Evolutionary conservation across 2,113 vertebrate species (phyloP).

Genomic region (Panthera tigris): DNA sequence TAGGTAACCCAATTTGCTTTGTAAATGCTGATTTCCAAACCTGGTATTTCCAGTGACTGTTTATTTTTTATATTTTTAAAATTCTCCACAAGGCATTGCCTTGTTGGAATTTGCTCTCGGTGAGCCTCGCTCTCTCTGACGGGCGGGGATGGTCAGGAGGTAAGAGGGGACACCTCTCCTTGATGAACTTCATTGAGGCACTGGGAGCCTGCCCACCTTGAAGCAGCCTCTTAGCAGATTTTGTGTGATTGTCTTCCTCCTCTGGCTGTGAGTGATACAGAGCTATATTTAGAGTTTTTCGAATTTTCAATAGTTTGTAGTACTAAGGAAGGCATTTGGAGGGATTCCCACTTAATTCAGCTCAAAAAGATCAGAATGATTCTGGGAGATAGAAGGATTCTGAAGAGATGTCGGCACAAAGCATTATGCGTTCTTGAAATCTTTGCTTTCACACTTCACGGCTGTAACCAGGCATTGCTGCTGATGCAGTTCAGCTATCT

Average conservation of each 20-base stretch:
- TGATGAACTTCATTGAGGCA: no score
- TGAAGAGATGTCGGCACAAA: not conserved
- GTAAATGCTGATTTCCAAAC: not conserved
- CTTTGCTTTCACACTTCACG: not conserved
- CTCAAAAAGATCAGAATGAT: not conserved
- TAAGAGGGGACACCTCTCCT: not conserved
- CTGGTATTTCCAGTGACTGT: not conserved
- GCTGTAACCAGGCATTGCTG: not conserved
- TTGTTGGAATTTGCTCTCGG: not conserved
- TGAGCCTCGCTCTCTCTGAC: no score
- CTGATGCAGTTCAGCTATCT: not conserved
- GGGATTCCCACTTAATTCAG: not conserved
- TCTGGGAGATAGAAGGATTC: not conserved
- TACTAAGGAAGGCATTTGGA: not conserved
- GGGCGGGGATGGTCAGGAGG: not conserved
- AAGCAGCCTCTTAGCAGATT: not conserved
- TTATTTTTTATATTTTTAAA: not conserved
- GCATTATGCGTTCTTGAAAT: not conserved
- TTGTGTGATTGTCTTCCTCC: not conserved
- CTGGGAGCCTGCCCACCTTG: not conserved
- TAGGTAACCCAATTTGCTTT: not conserved
- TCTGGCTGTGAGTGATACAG: not conserved
- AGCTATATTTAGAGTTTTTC: not conserved
- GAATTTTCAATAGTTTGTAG: not conserved
- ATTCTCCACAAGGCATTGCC: not conserved